Percentiles rank a stretch among this genome's conserved stretches.
phyloP scores from a whole-genome alignment of 1,140 invertebrate species.

The Metaphire vulgaris region DNA sequence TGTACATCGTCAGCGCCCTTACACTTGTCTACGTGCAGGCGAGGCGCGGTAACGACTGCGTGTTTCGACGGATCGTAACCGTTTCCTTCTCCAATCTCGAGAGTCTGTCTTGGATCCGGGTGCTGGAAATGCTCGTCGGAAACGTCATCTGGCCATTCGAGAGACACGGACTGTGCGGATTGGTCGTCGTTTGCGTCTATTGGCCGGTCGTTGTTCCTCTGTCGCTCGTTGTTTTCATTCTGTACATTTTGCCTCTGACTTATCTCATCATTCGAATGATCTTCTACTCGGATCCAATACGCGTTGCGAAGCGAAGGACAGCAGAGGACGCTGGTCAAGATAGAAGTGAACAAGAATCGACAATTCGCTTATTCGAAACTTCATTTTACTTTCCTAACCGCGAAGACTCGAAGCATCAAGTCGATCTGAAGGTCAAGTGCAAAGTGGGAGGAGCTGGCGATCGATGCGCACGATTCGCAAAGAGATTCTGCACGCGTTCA shows the following conservation, averaged over 20 bases:
- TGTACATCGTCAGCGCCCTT: constrained; percentile 40
- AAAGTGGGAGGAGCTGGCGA: constrained; percentile 17
- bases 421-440: constrained; percentile 25
- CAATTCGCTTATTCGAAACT: neutral
- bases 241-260: constrained; percentile 45
- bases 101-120: constrained; percentile 37
- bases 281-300: constrained; percentile 35
- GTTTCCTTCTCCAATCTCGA: constrained; percentile 40
- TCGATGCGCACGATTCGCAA: neutral
- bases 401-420: neutral
- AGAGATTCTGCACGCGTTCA: constrained; percentile 34
- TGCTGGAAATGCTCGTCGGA: constrained; percentile 1
- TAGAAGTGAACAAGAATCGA: neutral
- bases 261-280: constrained; percentile 42
- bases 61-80: constrained; percentile 19
- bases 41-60: neutral
- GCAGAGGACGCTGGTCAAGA: neutral
- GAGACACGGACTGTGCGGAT: constrained; percentile 38
- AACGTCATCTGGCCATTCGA: constrained; percentile 31
- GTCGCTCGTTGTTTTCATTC: constrained; percentile 35
- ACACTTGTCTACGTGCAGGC: constrained; percentile 35
- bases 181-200: constrained; percentile 39
- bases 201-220: constrained; percentile 36
- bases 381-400: neutral
- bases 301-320: constrained; percentile 4